These are phyloP conservation scores for Amblyraja radiata DNA, from an alignment of 2,797 vertebrate genomes.

Conservation along the genomic window DNA sequence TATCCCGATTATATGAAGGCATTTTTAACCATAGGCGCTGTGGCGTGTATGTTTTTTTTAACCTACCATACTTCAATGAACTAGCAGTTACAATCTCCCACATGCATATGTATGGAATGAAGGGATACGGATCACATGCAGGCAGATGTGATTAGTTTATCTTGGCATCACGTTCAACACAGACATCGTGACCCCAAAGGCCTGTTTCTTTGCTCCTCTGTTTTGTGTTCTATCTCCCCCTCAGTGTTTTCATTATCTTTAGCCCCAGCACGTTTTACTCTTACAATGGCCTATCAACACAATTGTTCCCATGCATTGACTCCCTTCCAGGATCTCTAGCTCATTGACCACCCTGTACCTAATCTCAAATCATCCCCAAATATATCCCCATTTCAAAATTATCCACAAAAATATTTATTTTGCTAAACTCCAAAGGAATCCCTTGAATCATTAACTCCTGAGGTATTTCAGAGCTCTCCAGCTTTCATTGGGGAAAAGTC, in stretches of 20 bases:
- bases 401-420: background rate
- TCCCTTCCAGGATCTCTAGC: background rate
- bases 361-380: background rate
- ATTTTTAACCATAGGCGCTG: background rate
- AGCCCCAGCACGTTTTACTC: background rate
- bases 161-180: no score
- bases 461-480: background rate
- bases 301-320: background rate
- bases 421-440: background rate
- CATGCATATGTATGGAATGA: no score
- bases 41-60: background rate
- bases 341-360: background rate
- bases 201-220: no score
- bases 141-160: no score
- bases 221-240: background rate
- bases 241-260: background rate
- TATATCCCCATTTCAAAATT: background rate
- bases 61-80: background rate
- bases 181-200: no score
- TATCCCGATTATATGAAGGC: background rate
- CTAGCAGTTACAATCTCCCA: background rate
- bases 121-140: no score
- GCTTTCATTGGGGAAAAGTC: background rate
- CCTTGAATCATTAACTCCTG: background rate
- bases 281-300: background rate